A percentile compares a stretch with the other conserved stretches of the same genome.
Conservation (phyloP, 2,797 vertebrate genomes). For the Ctenopoma kingsleyae region DNA sequence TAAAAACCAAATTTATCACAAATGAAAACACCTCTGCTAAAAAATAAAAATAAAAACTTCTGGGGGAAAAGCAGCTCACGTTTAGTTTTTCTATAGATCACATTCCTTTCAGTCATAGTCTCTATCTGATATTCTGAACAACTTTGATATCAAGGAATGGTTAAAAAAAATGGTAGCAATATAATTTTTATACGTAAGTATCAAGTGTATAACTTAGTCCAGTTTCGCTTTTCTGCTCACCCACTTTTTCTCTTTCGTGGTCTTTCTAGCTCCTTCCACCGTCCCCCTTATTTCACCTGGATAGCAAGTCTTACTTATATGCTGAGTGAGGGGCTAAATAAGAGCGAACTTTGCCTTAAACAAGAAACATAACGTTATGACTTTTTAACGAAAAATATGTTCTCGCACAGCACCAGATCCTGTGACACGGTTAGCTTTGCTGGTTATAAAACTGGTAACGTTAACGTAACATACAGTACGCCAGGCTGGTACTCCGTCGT, state of each 20-base stretch:
- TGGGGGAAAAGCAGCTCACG: not conserved
- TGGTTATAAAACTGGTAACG: constrained; percentile 31
- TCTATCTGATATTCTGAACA: not conserved
- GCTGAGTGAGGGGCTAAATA: not conserved
- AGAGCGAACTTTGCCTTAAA: not conserved
- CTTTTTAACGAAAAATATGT: not conserved
- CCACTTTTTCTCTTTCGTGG: constrained; percentile 5
- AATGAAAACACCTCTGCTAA: not conserved
- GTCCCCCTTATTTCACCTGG: not conserved
- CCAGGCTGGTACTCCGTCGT: constrained; percentile 1
- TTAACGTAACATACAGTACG: constrained; percentile 13
- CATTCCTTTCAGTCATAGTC: not conserved
- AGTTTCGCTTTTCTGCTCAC: constrained; percentile 35
- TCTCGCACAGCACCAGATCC: not conserved
- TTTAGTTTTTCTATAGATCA: not conserved
- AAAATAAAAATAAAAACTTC: no score
- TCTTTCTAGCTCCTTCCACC: constrained; percentile 57
- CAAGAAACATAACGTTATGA: not conserved
- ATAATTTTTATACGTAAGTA: no score
- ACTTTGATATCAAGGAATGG: not conserved
- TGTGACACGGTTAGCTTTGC: constrained; percentile 22
- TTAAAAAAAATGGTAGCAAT: no score
- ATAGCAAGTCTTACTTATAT: not conserved
- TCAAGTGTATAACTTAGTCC: no score
- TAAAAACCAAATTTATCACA: not conserved